Evolutionary conservation across 2,797 vertebrate genomes (phyloP).

Genomic region (Rhinophrynus dorsalis): DNA sequence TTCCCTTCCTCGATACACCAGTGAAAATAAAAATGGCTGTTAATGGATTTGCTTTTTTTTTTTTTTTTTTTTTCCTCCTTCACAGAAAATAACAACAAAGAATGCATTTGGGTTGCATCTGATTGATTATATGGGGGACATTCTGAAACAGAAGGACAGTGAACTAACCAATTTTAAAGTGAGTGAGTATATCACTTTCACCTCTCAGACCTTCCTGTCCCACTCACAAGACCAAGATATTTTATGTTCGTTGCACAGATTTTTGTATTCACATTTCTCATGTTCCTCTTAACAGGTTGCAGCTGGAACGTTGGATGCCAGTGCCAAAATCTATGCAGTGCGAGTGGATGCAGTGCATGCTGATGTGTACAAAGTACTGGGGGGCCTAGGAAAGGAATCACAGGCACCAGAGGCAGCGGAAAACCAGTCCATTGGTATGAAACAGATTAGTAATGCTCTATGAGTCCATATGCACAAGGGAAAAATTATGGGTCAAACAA

Average conservation of each 20-base stretch:
- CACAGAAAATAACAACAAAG: constrained; percentile 96
- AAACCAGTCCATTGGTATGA: constrained; percentile 52
- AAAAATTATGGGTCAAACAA: no score
- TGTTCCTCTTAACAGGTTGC: constrained; percentile 73
- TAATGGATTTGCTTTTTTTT: no score
- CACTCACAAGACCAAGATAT: no score
- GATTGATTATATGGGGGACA: constrained; percentile 93
- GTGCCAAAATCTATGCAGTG: constrained; percentile 92
- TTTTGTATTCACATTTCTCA: background rate
- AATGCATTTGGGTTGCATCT: constrained; percentile 93
- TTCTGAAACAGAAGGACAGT: constrained; percentile 87
- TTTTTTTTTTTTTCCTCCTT: no score
- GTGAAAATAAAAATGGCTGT: no score
- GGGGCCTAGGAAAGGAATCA: constrained; percentile 79
- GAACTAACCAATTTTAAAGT: constrained; percentile 95
- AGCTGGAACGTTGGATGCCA: constrained; percentile 90
- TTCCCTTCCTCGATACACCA: no score
- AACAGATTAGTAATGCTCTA: no score
- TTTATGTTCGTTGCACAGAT: background rate
- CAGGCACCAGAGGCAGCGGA: constrained; percentile 56
- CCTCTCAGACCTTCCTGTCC: no score
- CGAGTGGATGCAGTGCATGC: constrained; percentile 90
- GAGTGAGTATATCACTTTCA: constrained; percentile 21
- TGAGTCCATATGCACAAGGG: no score
- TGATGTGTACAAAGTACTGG: constrained; percentile 86